Evolutionary conservation across 2,888 invertebrate genomes (phyloP).

Genomic region (Thelaira solivaga): DNA sequence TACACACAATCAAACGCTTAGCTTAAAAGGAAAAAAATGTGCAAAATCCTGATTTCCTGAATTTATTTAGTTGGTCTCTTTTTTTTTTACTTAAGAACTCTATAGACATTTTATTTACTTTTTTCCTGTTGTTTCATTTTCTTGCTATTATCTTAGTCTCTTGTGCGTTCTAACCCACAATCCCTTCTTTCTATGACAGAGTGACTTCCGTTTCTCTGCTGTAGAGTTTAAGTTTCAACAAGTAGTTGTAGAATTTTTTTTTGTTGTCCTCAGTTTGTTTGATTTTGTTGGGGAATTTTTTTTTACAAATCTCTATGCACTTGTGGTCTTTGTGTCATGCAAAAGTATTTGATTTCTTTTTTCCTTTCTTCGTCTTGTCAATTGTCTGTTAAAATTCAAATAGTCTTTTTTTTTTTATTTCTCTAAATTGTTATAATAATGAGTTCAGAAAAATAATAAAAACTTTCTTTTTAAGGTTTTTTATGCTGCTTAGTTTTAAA

Average conservation of each 20-base stretch:
- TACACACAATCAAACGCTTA: not conserved
- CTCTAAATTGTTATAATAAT: not conserved
- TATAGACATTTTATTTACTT: constrained; percentile 31
- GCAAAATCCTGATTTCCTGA: constrained; percentile 6
- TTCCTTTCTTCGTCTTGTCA: no score
- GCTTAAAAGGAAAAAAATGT: not conserved
- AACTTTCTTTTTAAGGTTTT: no score
- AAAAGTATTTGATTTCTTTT: constrained; percentile 46
- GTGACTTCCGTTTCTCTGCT: constrained; percentile 54
- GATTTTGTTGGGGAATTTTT: constrained; percentile 35
- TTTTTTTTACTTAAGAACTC: constrained; percentile 31
- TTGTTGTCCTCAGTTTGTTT: not conserved
- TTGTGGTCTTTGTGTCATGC: constrained; percentile 60
- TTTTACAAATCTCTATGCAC: constrained; percentile 53
- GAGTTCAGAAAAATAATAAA: no score
- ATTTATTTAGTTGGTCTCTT: not conserved
- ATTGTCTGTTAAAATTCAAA: constrained; percentile 51
- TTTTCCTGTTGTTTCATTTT: constrained; percentile 16
- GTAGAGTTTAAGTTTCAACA: constrained; percentile 54
- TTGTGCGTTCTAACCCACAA: not conserved
- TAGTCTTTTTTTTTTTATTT: constrained; percentile 17
- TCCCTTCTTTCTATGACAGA: constrained; percentile 47
- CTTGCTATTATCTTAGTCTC: constrained; percentile 21
- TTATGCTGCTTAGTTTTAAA: no score
- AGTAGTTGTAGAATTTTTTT: constrained; percentile 44